Evolutionary conservation across 1,140 invertebrate species (phyloP).

Genomic region (Magallana angulata): DNA sequence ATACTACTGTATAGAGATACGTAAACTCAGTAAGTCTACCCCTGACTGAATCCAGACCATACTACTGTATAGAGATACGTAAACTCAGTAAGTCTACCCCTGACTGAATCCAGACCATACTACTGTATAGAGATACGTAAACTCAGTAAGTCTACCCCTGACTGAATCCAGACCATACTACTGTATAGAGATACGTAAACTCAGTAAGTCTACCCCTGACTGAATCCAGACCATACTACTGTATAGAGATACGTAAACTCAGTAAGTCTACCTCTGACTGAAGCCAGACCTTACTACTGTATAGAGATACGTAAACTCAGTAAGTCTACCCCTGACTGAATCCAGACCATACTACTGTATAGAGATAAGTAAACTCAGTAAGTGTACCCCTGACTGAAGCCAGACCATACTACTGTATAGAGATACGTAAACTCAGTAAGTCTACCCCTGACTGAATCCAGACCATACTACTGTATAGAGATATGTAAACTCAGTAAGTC

Average conservation of each 20-base stretch:
- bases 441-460: too few species aligned
- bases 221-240: slow-evolving; percentile 67
- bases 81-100: slow-evolving; percentile 66
- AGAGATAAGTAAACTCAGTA: too few species aligned
- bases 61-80: slow-evolving; percentile 72
- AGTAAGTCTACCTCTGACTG: slow-evolving; percentile 68
- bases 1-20: slow-evolving; percentile 73
- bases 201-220: slow-evolving; percentile 69
- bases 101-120: slow-evolving; percentile 68
- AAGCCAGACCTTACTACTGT: slow-evolving; percentile 68
- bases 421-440: too few species aligned
- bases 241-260: slow-evolving; percentile 69
- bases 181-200: slow-evolving; percentile 69
- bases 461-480: too few species aligned
- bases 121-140: slow-evolving; percentile 72
- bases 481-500: too few species aligned
- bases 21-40: slow-evolving; percentile 66
- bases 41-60: slow-evolving; percentile 67
- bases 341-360: slow-evolving; percentile 70
- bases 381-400: too few species aligned
- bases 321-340: slow-evolving; percentile 66
- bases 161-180: slow-evolving; percentile 69
- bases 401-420: too few species aligned
- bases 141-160: slow-evolving; percentile 67
- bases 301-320: slow-evolving; percentile 71